These are phyloP conservation scores for Dioctria rufipes DNA, from an alignment of 2,888 invertebrate genomes.

Conservation along the genomic window DNA sequence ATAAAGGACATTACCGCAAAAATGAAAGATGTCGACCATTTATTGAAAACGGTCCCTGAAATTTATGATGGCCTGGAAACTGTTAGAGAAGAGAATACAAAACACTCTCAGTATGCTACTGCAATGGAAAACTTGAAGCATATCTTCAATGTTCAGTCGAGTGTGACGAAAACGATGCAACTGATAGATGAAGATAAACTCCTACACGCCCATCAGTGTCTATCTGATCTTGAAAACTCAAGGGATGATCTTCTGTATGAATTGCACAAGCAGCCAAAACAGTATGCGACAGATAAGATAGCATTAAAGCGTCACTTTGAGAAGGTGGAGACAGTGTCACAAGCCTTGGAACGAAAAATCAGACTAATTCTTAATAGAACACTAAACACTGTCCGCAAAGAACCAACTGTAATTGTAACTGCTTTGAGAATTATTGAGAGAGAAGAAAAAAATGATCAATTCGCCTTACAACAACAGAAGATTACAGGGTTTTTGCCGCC, in stretches of 20 bases:
- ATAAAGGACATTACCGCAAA: constrained; percentile 82
- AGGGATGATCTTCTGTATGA: constrained; percentile 96
- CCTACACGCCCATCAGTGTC: constrained; percentile 92
- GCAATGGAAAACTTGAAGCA: constrained; percentile 99
- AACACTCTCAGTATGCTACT: constrained; percentile 97
- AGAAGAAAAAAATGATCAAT: constrained; percentile 95
- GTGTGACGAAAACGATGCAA: constrained; percentile 93
- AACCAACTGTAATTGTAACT: constrained; percentile 96
- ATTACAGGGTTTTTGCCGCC: constrained; percentile 92
- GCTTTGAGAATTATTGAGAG: constrained; percentile 96
- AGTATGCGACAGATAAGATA: constrained; percentile 90
- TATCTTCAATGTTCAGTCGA: constrained; percentile 97
- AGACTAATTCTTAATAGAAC: constrained; percentile 91
- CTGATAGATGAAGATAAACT: constrained; percentile 96
- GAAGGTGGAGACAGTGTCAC: constrained; percentile 93
- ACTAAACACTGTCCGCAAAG: constrained; percentile 93
- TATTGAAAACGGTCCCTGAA: constrained; percentile 83
- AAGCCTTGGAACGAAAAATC: constrained; percentile 91
- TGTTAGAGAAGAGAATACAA: constrained; percentile 92
- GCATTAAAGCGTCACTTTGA: constrained; percentile 97
- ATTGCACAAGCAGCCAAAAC: constrained; percentile 92
- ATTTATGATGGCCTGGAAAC: constrained; percentile 86
- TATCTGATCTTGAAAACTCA: constrained; percentile 96
- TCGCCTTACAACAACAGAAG: constrained; percentile 78
- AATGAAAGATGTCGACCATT: constrained; percentile 82